phyloP scores from a whole-genome alignment of 2,113 vertebrate species.

The Zeus faber region DNA sequence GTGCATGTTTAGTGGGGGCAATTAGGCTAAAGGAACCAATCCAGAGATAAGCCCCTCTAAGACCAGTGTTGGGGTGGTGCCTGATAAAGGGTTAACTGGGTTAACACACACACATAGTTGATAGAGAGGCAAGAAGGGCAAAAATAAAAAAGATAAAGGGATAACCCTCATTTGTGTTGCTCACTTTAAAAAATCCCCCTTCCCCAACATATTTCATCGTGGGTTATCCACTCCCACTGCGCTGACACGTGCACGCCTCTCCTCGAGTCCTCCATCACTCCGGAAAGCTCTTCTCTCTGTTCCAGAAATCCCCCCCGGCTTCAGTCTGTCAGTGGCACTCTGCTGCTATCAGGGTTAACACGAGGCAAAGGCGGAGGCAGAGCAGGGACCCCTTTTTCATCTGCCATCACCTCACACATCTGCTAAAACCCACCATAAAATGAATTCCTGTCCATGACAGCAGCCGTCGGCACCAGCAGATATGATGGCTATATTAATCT shows the following conservation, averaged over 20 bases:
- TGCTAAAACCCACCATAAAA: slow-evolving; percentile 32
- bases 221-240: not conserved
- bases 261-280: slow-evolving; percentile 11
- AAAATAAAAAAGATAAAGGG: not conserved
- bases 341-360: slow-evolving; percentile 36
- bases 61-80: slow-evolving; percentile 11
- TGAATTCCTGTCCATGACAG: slow-evolving; percentile 58
- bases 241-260: slow-evolving; percentile 5
- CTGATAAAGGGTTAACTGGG: not conserved
- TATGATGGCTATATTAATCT: slow-evolving; percentile 47
- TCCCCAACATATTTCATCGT: no score
- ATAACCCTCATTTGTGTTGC: no score
- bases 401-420: slow-evolving; percentile 46
- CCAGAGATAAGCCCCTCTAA: slow-evolving; percentile 30
- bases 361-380: not conserved
- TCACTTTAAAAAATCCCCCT: no score
- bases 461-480: slow-evolving; percentile 58
- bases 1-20: not conserved
- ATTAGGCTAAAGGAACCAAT: slow-evolving; percentile 28
- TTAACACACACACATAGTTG: no score
- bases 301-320: slow-evolving; percentile 20
- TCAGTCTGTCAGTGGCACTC: slow-evolving; percentile 39
- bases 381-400: slow-evolving; percentile 24
- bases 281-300: slow-evolving; percentile 3
- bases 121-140: not conserved